These are phyloP conservation scores for Muscicapa comitata DNA, from an alignment of 2,797 vertebrate genomes.

Conservation along the genomic window DNA sequence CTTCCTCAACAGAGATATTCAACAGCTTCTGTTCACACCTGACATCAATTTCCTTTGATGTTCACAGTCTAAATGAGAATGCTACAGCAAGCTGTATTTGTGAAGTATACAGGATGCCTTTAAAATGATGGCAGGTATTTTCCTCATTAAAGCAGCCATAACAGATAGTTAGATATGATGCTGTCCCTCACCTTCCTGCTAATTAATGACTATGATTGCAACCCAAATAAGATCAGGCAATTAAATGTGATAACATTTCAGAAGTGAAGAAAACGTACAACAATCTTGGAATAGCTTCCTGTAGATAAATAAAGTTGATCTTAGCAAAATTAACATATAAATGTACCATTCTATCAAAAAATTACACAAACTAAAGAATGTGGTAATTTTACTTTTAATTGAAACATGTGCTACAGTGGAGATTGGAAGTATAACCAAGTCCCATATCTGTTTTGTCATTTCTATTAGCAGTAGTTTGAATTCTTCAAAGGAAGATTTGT, in stretches of 20 bases:
- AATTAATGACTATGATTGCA: conserved; percentile 89
- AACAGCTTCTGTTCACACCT: conserved; percentile 86
- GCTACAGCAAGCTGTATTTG: conserved; percentile 84
- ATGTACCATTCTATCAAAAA: conserved; percentile 77
- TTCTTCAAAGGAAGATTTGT: conserved; percentile 8
- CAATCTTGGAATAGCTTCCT: conserved; percentile 76
- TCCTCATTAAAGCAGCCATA: conserved; percentile 87
- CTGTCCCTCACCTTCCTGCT: conserved; percentile 90
- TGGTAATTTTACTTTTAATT: conserved; percentile 78
- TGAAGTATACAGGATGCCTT: conserved; percentile 80
- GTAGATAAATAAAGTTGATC: conserved; percentile 81
- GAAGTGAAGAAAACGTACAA: conserved; percentile 80
- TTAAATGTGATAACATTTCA: conserved; percentile 92
- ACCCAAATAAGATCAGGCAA: conserved; percentile 88
- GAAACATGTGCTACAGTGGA: conserved; percentile 56
- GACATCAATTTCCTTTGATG: conserved; percentile 91
- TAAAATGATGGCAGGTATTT: conserved; percentile 84
- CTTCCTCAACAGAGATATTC: conserved; percentile 81
- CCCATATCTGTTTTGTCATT: background rate
- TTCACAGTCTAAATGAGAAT: conserved; percentile 85
- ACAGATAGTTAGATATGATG: conserved; percentile 86
- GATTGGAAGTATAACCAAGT: conserved; percentile 43
- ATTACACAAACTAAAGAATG: conserved; percentile 61
- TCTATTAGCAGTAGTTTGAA: background rate
- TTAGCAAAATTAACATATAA: conserved; percentile 81